Conservation (phyloP, 1,140 invertebrate species). For the Dolichoris vasculosae region DNA sequence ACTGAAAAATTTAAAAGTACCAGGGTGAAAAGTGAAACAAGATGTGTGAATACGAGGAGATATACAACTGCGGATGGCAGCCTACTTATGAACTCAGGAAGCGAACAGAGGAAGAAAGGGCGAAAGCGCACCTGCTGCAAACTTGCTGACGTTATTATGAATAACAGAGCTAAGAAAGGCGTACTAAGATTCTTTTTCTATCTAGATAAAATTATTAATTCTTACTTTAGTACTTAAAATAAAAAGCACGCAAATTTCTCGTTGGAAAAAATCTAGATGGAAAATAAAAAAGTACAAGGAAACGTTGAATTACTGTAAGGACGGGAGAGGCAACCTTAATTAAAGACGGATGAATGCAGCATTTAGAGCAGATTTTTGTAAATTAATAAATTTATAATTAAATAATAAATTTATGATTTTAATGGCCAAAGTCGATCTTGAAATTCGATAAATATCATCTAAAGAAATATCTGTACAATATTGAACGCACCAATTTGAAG, state of each 20-base stretch:
- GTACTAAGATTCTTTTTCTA: conserved; percentile 34
- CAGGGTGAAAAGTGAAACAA: conserved; percentile 43
- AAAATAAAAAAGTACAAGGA: background rate
- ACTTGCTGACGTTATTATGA: conserved; percentile 28
- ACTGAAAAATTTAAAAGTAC: conserved; percentile 44
- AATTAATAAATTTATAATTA: no score
- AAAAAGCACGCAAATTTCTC: conserved; percentile 10
- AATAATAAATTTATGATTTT: no score
- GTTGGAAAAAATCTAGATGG: background rate
- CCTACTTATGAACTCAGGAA: conserved; percentile 47
- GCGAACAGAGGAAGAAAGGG: background rate
- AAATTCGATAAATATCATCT: no score
- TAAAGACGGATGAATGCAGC: background rate
- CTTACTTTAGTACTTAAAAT: background rate
- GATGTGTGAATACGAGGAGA: conserved; percentile 26
- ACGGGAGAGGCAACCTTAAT: background rate
- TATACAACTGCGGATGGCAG: conserved; percentile 31
- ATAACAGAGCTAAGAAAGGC: conserved; percentile 36
- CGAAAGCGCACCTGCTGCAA: conserved; percentile 30
- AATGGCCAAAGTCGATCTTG: no score
- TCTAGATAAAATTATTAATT: conserved; percentile 41
- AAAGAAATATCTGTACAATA: no score
- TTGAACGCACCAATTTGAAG: no score
- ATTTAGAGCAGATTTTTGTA: background rate
- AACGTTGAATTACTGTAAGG: background rate